Evolutionary conservation across 2,888 invertebrate genomes (phyloP).

Genomic region (Agriotes lineatus): DNA sequence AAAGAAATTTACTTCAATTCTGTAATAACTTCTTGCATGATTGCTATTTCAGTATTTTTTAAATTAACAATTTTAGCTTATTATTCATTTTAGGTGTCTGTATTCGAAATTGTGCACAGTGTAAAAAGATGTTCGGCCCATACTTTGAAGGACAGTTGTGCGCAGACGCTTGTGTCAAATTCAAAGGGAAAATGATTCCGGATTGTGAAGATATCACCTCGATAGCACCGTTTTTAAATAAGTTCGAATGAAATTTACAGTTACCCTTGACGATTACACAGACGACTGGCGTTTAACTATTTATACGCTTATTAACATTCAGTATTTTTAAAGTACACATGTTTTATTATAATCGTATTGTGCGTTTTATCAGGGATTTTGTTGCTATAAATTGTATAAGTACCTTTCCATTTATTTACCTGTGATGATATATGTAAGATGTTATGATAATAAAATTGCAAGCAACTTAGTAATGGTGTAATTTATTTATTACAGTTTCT

Average conservation of each 20-base stretch:
- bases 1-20: too few species aligned
- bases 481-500: neutral
- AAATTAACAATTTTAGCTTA: too few species aligned
- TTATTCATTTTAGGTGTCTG: constrained; percentile 75
- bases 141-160: constrained; percentile 90
- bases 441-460: neutral
- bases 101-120: constrained; percentile 89
- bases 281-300: neutral
- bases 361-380: too few species aligned
- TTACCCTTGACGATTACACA: too few species aligned
- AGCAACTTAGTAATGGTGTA: too few species aligned
- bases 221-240: constrained; percentile 82
- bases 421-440: constrained; percentile 30
- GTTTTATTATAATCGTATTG: neutral
- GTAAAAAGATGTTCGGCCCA: constrained; percentile 88
- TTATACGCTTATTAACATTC: constrained; percentile 5
- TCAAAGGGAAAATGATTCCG: constrained; percentile 85
- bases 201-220: constrained; percentile 88
- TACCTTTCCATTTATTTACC: constrained; percentile 28
- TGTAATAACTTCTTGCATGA: too few species aligned
- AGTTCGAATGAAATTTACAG: constrained; percentile 57
- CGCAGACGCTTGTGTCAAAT: constrained; percentile 86
- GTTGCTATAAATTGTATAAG: too few species aligned
- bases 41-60: too few species aligned
- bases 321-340: constrained; percentile 6